These are phyloP conservation scores for Oryzias curvinotus DNA, from an alignment of 2,113 vertebrate genomes.

Conservation along the genomic window DNA sequence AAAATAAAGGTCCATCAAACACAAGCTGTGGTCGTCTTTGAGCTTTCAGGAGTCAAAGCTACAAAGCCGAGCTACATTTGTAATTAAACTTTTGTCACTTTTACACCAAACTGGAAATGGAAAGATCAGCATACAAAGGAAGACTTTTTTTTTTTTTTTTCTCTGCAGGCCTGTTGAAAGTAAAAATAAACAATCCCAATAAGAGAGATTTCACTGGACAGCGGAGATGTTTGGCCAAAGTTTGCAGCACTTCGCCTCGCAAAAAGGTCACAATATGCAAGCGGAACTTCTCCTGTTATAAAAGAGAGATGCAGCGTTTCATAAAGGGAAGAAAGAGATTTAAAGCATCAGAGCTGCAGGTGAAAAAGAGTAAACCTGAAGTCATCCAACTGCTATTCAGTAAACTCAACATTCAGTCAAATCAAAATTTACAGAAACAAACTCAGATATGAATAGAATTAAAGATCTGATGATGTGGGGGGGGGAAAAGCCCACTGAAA, in stretches of 20 bases:
- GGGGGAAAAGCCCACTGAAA: slow-evolving; percentile 8
- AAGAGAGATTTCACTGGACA: not conserved
- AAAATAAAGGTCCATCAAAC: slow-evolving; percentile 35
- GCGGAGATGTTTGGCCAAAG: not conserved
- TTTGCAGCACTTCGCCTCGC: slow-evolving; percentile 5
- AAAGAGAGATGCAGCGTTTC: too few relatives aligned
- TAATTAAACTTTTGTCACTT: not conserved
- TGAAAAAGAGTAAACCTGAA: not conserved
- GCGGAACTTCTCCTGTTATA: slow-evolving; percentile 3
- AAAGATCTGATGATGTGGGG: slow-evolving; percentile 7
- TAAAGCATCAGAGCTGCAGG: too few relatives aligned
- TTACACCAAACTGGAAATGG: slow-evolving; percentile 12
- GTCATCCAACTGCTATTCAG: not conserved
- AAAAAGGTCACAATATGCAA: slow-evolving; percentile 1
- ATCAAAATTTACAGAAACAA: not conserved
- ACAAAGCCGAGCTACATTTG: slow-evolving; percentile 19
- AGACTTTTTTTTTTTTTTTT: slow-evolving; percentile 20
- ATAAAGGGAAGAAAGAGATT: too few relatives aligned
- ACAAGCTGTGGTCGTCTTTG: slow-evolving; percentile 13
- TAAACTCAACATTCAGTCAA: not conserved
- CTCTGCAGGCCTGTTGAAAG: slow-evolving; percentile 1
- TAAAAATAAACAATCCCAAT: not conserved
- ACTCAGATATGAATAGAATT: slow-evolving; percentile 19
- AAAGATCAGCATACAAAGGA: slow-evolving; percentile 18
- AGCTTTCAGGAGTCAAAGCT: not conserved